phyloP scores from a whole-genome alignment of 1,140 invertebrate species.

The Camponotus floridanus region DNA sequence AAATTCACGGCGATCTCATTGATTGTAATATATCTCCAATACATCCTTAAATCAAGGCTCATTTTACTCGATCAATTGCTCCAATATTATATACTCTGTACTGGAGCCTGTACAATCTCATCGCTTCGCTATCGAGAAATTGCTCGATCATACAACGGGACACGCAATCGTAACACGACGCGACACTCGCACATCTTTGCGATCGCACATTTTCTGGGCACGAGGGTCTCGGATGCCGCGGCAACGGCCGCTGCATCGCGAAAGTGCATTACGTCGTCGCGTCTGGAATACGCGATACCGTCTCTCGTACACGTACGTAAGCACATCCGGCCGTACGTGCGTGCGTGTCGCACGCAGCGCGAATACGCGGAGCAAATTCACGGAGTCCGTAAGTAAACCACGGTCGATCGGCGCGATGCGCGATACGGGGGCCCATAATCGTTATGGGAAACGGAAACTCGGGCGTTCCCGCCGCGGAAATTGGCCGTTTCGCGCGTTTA shows the following conservation, averaged over 20 bases:
- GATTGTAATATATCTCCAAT: no score
- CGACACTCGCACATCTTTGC: constrained; percentile 43
- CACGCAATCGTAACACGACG: constrained; percentile 25
- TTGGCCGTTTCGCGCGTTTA: constrained; percentile 26
- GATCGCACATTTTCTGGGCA: constrained; percentile 38
- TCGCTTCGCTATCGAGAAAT: neutral
- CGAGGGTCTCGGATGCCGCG: constrained; percentile 24
- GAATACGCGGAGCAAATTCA: constrained; percentile 38
- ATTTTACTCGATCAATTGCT: no score
- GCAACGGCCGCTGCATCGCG: constrained; percentile 41
- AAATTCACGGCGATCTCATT: no score
- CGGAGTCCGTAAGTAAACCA: constrained; percentile 42
- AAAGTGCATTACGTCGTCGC: constrained; percentile 52
- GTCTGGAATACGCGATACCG: constrained; percentile 49
- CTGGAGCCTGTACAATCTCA: neutral
- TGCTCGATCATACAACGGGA: neutral
- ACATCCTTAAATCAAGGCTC: no score
- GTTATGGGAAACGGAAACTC: constrained; percentile 16
- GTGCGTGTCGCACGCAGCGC: constrained; percentile 11
- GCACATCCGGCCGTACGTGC: constrained; percentile 18
- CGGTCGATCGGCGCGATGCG: constrained; percentile 2
- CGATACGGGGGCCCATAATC: constrained; percentile 36
- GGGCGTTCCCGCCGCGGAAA: neutral
- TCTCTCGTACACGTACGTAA: constrained; percentile 14
- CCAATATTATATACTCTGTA: neutral